Base-by-base conservation (phyloP, 2,888 invertebrate species). In the Troglohyphantes excavatus region DNA sequence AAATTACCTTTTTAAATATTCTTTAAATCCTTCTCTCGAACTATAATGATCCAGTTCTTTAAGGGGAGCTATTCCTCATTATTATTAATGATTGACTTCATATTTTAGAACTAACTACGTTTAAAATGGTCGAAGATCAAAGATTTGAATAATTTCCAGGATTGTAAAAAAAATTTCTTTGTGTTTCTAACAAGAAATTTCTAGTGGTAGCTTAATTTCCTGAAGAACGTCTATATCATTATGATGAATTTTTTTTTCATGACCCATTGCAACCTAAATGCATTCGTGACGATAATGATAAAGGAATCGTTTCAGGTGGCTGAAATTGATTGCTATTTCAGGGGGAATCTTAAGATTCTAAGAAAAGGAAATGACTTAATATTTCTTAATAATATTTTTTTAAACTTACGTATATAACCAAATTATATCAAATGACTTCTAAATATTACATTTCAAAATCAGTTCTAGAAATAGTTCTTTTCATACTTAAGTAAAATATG, bases 171-270 rank as follows among this genome's bases (percentile, higher is more conserved):
- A 2, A 13, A 1, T 53, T 53, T 53, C 17, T 17, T 53, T 53
- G n/a, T 53, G 61, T 82, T 61, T 61, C 19, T 33, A 63, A 72
- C 72, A 61, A 39, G 43, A 27, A 23, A 23, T 19, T 70, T 63
- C 46, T n/a, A 21, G 53, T 53, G 1, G 19, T 17, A 17, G 33
- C 59, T 39, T 72, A 81, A 81, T 70, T 82, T 59, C 68, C 79
- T 68, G 21, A 78, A 39, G 3, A 33, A 33, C 33, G 33, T 33
- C 33, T 9, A 33, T 6, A 33, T 33, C 33, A 33, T 33, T 33
- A 33, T 33, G 33, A 33, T 9, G 5, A 33, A 9, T 33, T 33
- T 33, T 9, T 33, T 33, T 9, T 33, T 33, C 33, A 33, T 33
- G 33, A 33, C 9, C 33, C 9, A 33, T 33, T 33, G 33, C 33